These are phyloP conservation scores for Danio choprae DNA, from an alignment of 2,797 vertebrate genomes.

Conservation along the genomic window DNA sequence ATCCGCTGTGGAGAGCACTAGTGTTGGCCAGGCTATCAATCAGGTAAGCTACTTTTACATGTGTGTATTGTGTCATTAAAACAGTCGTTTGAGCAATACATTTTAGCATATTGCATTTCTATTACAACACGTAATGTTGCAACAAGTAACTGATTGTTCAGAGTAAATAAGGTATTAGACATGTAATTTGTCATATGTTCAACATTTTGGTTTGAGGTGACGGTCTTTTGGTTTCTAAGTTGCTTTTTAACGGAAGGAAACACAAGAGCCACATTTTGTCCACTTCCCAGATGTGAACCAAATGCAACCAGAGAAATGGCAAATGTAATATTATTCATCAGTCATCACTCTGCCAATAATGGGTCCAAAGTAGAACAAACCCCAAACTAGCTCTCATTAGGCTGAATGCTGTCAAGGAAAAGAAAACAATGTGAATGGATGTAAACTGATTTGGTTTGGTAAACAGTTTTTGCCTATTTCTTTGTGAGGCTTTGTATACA, in stretches of 20 bases:
- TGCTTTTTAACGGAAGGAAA: slow-evolving; percentile 21
- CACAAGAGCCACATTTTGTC: background rate
- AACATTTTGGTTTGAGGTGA: background rate
- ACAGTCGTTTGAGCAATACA: background rate
- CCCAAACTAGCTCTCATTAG: slow-evolving; percentile 63
- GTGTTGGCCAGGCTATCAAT: background rate
- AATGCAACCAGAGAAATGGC: background rate
- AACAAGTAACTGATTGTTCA: background rate
- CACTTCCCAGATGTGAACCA: background rate
- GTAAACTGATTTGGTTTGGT: slow-evolving; percentile 63
- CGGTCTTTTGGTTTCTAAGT: background rate
- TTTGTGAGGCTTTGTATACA: background rate
- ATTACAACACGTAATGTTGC: background rate
- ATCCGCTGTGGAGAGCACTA: slow-evolving; percentile 25
- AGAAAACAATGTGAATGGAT: slow-evolving; percentile 50
- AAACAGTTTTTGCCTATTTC: slow-evolving; percentile 47
- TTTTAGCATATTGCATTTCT: background rate
- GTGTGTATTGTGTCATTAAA: background rate
- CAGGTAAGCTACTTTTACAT: background rate
- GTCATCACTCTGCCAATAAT: background rate
- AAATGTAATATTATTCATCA: background rate
- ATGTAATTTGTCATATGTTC: background rate
- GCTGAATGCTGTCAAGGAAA: slow-evolving; percentile 48
- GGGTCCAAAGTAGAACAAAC: slow-evolving; percentile 44
- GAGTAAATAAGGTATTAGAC: background rate